These are phyloP conservation scores for Sycophila texana DNA, from an alignment of 2,888 invertebrate genomes.

Conservation along the genomic window DNA sequence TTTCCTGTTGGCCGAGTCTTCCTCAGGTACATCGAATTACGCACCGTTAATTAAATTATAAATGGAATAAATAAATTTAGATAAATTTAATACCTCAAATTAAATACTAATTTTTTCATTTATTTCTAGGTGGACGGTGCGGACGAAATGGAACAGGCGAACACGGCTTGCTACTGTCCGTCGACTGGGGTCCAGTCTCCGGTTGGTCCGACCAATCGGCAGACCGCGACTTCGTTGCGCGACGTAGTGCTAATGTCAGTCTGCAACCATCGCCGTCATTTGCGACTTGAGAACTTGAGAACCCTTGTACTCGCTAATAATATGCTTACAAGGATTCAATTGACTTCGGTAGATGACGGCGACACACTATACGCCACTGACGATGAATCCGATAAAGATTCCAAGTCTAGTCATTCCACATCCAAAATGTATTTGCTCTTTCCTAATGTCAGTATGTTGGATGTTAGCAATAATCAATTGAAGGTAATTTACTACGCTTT, in stretches of 20 bases:
- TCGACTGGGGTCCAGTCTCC: conserved; percentile 59
- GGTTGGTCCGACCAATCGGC: conserved; percentile 72
- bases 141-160: conserved; percentile 82
- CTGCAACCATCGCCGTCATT: conserved; percentile 90
- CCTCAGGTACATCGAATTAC: conserved; percentile 77
- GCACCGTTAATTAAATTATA: no score
- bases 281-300: conserved; percentile 87
- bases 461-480: conserved; percentile 92
- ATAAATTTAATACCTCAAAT: no score
- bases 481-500: conserved; percentile 32
- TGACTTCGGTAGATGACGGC: conserved; percentile 89
- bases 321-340: conserved; percentile 85
- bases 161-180: conserved; percentile 84
- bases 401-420: conserved; percentile 65
- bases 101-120: neutral
- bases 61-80: no score
- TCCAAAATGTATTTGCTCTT: conserved; percentile 82
- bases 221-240: conserved; percentile 80
- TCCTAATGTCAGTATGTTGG: conserved; percentile 95
- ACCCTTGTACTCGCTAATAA: conserved; percentile 93
- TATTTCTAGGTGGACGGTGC: conserved; percentile 75
- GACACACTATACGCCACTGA: conserved; percentile 79
- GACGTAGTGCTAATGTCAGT: conserved; percentile 87
- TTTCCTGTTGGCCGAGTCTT: conserved; percentile 92
- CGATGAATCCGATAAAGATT: conserved; percentile 73